Conservation (phyloP, 1,140 invertebrate genomes). For the Euura saliciscinereae region DNA sequence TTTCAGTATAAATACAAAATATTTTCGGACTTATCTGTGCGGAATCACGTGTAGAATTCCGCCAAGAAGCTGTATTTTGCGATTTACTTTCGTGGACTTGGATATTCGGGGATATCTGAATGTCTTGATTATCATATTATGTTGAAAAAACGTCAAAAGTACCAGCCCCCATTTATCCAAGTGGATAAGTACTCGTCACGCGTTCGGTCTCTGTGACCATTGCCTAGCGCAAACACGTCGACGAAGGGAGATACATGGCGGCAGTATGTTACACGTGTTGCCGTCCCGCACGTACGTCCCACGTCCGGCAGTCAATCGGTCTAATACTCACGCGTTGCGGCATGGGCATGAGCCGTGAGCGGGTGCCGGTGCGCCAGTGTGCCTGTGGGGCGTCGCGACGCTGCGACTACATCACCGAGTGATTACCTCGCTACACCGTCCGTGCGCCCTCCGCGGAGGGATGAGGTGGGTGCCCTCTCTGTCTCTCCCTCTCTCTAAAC, state of each 20-base stretch:
- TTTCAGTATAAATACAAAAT: no score
- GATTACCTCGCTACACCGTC: slow-evolving; percentile 46
- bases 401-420: slow-evolving; percentile 55
- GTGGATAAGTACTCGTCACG: background rate
- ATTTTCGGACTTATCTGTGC: no score
- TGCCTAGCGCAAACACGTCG: slow-evolving; percentile 51
- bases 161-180: no score
- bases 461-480: no score
- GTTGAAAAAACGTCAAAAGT: no score
- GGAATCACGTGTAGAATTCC: no score
- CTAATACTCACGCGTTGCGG: slow-evolving; percentile 49
- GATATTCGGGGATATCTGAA: no score
- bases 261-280: slow-evolving; percentile 60
- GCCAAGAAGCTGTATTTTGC: no score
- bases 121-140: no score
- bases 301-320: slow-evolving; percentile 59
- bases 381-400: slow-evolving; percentile 14
- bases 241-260: slow-evolving; percentile 51
- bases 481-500: background rate
- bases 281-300: slow-evolving; percentile 57
- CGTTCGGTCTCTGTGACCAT: slow-evolving; percentile 42
- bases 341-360: slow-evolving; percentile 5
- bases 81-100: no score
- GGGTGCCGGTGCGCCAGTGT: no score
- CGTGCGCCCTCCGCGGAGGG: slow-evolving; percentile 21